Evolutionary conservation across 2,797 vertebrate species (phyloP), one percentile per base, ranked within the genome.

Genomic region (Scolopax rusticola): DNA sequence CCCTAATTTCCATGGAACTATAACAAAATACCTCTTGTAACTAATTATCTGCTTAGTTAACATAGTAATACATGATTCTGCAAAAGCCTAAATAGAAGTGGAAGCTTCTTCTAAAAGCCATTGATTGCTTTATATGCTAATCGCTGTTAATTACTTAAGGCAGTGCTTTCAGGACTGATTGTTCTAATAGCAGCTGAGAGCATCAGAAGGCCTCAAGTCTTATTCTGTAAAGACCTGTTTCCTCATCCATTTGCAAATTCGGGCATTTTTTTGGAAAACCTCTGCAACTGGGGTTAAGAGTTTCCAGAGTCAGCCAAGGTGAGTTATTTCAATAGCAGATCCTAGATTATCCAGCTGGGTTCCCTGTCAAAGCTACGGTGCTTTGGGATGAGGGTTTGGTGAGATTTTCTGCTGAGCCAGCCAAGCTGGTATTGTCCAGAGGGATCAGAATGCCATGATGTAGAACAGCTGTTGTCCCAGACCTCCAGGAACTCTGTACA

Each of bases 31-130:
- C 65, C 65, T 78, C 91, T 86, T 79, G 89, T 30, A 90, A 87
- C 69, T 91, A 61, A 90, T 96, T 88, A 91, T 84, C 87, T 95
- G 92, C 91, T 92, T 81, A 84, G 82, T 93, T 95, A 92, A 75
- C 84, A 24, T 27, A 33, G 75, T 89, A 63, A 93, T 68, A 56
- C 47, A 77, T 30, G 79, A 45, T 48, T 67, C 85, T 69, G 27
- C 83, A 67, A 78, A 91, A 93, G 73, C 57, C 38, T 81, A 86
- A 88, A 91, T 54, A 69, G 65, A 89, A 93, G 74, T 75, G 79
- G 87, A 94, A 92, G 80, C 33, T 92, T 78, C 61, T 88, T 89
- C 45, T 87, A 60, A 89, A 84, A 88, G 63, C 80, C 74, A 61
- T 28, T 73, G 91, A 78, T 96, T 76, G 87, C 80, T 94, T 93